A percentile compares a stretch with the other conserved stretches of the same genome.
phyloP scores from a whole-genome alignment of 2,888 invertebrate species.

The Temnothorax unifasciatus region DNA sequence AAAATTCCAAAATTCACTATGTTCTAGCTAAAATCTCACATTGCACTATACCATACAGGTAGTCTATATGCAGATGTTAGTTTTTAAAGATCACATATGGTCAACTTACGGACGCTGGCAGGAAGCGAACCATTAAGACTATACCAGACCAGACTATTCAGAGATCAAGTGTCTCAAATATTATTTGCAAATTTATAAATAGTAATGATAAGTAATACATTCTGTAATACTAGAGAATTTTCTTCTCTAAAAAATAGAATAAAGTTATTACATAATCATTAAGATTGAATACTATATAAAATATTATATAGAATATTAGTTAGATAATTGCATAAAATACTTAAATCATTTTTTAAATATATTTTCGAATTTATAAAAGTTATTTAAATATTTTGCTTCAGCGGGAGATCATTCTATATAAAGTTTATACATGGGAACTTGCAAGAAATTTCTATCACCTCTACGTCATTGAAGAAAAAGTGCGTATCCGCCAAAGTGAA shows the following conservation, averaged over 20 bases:
- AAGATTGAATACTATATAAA: neutral
- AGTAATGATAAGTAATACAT: neutral
- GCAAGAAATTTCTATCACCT: constrained; percentile 88
- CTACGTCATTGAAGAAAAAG: constrained; percentile 99
- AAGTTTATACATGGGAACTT: neutral
- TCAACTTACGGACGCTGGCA: neutral
- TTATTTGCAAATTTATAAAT: constrained; percentile 10
- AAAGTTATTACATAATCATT: neutral
- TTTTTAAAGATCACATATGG: constrained; percentile 13
- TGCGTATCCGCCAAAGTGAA: constrained; percentile 98
- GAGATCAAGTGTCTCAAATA: neutral
- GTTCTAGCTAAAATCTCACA: neutral
- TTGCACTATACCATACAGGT: neutral
- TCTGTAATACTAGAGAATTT: neutral
- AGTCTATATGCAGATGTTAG: neutral
- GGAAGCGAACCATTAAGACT: neutral
- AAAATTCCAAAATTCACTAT: neutral
- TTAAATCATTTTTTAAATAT: neutral
- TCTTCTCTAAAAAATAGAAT: neutral
- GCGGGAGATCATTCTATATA: neutral
- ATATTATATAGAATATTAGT: neutral
- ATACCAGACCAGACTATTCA: neutral
- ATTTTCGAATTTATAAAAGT: neutral
- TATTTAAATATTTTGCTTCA: neutral
- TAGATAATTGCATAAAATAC: neutral